Conservation (phyloP, 2,888 invertebrate species). For the Mimachlamys varia region DNA sequence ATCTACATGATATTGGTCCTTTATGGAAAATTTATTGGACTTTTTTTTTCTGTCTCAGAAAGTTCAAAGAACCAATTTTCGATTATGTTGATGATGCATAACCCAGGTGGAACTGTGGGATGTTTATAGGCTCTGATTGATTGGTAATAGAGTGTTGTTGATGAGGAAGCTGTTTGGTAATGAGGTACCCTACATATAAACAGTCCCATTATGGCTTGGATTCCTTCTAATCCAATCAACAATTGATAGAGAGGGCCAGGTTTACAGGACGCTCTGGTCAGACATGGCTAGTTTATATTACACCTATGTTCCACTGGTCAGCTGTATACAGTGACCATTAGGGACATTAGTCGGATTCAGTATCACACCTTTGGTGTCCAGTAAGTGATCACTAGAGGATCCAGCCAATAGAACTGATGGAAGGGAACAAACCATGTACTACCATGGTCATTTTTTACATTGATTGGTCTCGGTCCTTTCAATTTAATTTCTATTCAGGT, state of each 20-base stretch:
- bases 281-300: not conserved
- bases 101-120: not conserved
- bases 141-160: not conserved
- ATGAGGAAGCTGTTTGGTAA: not conserved
- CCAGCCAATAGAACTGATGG: not conserved
- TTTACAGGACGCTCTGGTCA: not conserved
- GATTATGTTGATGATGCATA: not conserved
- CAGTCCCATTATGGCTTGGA: not conserved
- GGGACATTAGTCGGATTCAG: not conserved
- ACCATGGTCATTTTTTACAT: not conserved
- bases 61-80: not conserved
- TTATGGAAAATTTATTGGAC: no score
- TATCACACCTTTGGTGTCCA: not conserved
- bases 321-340: not conserved
- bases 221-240: not conserved
- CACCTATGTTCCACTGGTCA: not conserved
- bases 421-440: not conserved
- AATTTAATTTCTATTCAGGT: no score
- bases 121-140: not conserved
- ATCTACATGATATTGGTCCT: no score
- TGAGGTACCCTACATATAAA: not conserved
- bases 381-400: not conserved
- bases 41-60: not conserved
- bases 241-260: not conserved
- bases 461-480: not conserved